Conservation (phyloP, 1,140 invertebrate species). For the Drosophila mayri region DNA sequence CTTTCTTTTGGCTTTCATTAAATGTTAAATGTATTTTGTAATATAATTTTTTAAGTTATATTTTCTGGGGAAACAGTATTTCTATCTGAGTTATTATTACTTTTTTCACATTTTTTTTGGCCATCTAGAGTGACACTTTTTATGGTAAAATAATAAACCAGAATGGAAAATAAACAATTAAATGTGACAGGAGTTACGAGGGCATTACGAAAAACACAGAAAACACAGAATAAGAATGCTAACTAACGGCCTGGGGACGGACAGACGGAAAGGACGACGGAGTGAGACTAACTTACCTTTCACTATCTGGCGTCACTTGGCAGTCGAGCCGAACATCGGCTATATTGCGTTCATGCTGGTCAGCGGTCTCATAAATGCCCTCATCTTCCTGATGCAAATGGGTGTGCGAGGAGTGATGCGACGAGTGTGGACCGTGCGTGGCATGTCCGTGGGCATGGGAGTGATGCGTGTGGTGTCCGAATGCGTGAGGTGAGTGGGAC, state of each 20-base stretch:
- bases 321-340: slow-evolving; percentile 86
- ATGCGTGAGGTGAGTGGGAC: slow-evolving; percentile 85
- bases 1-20: background rate
- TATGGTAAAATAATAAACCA: background rate
- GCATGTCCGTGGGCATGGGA: slow-evolving; percentile 85
- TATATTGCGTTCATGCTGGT: slow-evolving; percentile 88
- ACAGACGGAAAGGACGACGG: slow-evolving; percentile 13
- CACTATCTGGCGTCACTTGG: slow-evolving; percentile 92
- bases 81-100: background rate
- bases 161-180: background rate
- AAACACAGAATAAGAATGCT: background rate
- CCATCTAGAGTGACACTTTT: background rate
- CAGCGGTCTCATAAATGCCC: slow-evolving; percentile 93
- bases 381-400: slow-evolving; percentile 90
- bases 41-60: too few species aligned
- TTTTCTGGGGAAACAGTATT: too few species aligned
- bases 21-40: background rate
- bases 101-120: background rate
- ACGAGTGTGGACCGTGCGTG: slow-evolving; percentile 84
- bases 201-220: slow-evolving; percentile 5
- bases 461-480: slow-evolving; percentile 84
- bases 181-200: slow-evolving; percentile 8
- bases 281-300: slow-evolving; percentile 88
- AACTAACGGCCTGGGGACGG: slow-evolving; percentile 13
- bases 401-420: slow-evolving; percentile 86